phyloP scores from a whole-genome alignment of 2,888 invertebrate species.

The Phorcus lineatus region DNA sequence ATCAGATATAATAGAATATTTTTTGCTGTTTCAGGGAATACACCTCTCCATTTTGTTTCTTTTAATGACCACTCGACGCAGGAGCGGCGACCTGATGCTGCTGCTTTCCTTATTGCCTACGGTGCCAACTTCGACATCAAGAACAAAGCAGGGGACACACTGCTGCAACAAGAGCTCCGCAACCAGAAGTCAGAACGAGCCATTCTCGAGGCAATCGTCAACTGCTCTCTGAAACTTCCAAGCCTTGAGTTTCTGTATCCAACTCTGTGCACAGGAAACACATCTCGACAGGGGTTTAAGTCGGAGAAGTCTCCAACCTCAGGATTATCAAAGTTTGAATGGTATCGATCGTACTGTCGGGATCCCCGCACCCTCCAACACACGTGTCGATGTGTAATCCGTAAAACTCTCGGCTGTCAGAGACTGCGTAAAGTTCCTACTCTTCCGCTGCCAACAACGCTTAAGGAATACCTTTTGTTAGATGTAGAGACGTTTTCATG shows the following conservation, averaged over 20 bases:
- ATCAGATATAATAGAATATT: no score
- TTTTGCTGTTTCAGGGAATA: conserved; percentile 64
- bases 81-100: conserved; percentile 65
- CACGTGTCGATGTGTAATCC: conserved; percentile 66
- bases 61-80: conserved; percentile 64
- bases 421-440: conserved; percentile 57
- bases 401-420: conserved; percentile 57
- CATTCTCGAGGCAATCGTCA: conserved; percentile 62
- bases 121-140: conserved; percentile 67
- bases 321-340: background rate
- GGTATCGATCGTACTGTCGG: conserved; percentile 44
- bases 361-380: conserved; percentile 70
- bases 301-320: background rate
- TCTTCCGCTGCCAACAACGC: conserved; percentile 65
- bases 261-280: background rate
- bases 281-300: background rate
- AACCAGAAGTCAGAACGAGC: conserved; percentile 46
- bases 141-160: conserved; percentile 61
- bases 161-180: conserved; percentile 66
- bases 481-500: conserved; percentile 23
- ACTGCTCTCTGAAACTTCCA: conserved; percentile 61
- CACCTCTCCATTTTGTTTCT: conserved; percentile 71
- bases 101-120: conserved; percentile 69
- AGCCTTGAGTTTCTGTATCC: conserved; percentile 52
- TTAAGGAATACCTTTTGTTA: conserved; percentile 63